Base-by-base conservation (phyloP, 2,113 vertebrate genomes). In the Cyphomyrus plagiostoma region DNA sequence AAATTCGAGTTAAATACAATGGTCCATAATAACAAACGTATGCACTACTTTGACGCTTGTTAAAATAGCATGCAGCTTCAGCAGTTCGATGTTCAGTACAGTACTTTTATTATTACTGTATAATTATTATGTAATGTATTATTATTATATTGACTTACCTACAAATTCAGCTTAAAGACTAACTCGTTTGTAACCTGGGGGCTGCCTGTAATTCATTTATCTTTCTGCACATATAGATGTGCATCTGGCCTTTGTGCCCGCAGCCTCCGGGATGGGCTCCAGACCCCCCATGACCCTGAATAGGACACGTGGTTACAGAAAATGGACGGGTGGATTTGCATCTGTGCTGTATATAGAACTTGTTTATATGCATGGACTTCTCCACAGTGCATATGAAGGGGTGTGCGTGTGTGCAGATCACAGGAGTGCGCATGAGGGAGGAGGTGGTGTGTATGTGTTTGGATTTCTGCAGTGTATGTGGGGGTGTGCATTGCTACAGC, bases 401-500 rank as follows among this genome's bases (percentile, higher is more conserved):
- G 19, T 91, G 82, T 86, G 62, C 30, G 46, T 88, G 58, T 86
- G 83, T 88, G n/a, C n/a, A 3, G n/a, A 52, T 50, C 23, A 30
- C 17, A 5, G 4, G 23, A 19, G 48, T 21, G 30, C 48, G 26
- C 70, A 46, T 46, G 19, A 56, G 30, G 85, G 11, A 48, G 49
- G 66, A 26, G 74, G 26, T 9, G 30, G 26, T 11, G 49, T 45
- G 62, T 35, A 1, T 52, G 49, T 45, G 85, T 85, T 74, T 53
- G 70, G 74, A 66, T 88, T 70, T 62, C 62, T 83, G n/a, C 74
- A 50, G 49, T 70, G 53, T 39, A 11, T 82, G 58, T 4, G 56
- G 70, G 89, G 90, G 89, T 85, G 89, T 90, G 86, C 88, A 86
- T 90, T 80, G 90, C 89, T 88, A 90, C 83, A 87, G 92, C 90